A percentile compares a stretch with the other conserved stretches of the same genome.
phyloP scores from a whole-genome alignment of 2,888 invertebrate species.

The Linhomoeus sp. region DNA sequence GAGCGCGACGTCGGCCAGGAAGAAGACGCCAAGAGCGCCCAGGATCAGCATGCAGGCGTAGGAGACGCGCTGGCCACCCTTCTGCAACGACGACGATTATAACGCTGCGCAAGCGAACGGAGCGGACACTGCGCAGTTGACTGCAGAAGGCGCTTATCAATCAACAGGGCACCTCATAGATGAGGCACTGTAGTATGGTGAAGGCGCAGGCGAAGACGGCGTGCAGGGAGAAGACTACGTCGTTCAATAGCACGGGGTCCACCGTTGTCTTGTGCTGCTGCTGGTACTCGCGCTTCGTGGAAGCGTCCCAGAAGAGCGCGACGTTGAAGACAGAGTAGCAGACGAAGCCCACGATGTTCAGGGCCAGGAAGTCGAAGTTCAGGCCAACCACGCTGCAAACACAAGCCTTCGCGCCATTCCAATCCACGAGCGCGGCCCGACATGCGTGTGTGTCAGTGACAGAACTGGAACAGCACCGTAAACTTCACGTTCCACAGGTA shows the following conservation, averaged over 20 bases:
- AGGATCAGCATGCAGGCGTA: slow-evolving; percentile 46
- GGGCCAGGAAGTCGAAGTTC: slow-evolving; percentile 76
- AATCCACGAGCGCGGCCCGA: no score
- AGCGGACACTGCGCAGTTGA: neutral
- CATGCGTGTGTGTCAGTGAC: no score
- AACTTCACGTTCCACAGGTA: no score
- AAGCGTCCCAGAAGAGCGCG: slow-evolving; percentile 56
- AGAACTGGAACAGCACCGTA: no score
- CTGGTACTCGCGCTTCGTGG: slow-evolving; percentile 53
- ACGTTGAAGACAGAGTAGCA: slow-evolving; percentile 80
- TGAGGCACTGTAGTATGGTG: slow-evolving; percentile 65
- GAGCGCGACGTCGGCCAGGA: slow-evolving; percentile 23
- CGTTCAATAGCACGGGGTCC: slow-evolving; percentile 83
- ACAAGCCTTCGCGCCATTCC: no score
- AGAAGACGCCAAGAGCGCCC: slow-evolving; percentile 41
- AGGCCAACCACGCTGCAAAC: slow-evolving; percentile 81
- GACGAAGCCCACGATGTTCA: slow-evolving; percentile 78
- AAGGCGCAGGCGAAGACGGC: slow-evolving; percentile 62
- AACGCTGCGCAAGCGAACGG: neutral
- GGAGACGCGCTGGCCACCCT: slow-evolving; percentile 65
- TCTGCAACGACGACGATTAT: slow-evolving; percentile 36
- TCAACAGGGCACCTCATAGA: slow-evolving; percentile 70
- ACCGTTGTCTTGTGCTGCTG: slow-evolving; percentile 58
- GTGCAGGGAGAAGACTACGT: slow-evolving; percentile 85
- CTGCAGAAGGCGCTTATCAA: no score